phyloP scores from a whole-genome alignment of 2,797 vertebrate species.

The Sternotherus odoratus region DNA sequence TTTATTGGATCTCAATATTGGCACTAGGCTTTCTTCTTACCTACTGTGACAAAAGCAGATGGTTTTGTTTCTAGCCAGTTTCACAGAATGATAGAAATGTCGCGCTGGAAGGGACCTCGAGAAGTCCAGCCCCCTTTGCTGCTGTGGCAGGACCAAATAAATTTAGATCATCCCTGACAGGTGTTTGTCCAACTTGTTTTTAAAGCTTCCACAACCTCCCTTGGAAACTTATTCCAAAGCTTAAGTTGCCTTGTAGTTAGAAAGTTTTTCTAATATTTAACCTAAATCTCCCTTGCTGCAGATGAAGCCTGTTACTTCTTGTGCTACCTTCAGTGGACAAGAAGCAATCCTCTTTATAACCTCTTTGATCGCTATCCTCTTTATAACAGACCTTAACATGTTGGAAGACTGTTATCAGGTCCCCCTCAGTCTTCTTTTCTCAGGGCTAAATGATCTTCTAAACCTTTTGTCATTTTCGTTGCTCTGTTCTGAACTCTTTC shows the following conservation, averaged over 20 bases:
- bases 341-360: background rate
- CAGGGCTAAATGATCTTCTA: background rate
- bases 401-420: background rate
- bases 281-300: background rate
- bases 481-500: background rate
- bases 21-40: background rate
- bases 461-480: background rate
- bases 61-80: background rate
- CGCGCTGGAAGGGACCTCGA: background rate
- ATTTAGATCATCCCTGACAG: background rate
- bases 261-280: background rate
- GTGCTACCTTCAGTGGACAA: background rate
- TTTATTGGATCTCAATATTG: background rate
- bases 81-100: background rate
- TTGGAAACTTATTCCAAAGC: background rate
- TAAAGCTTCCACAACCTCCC: background rate
- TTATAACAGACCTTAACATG: background rate
- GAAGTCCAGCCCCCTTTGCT: background rate
- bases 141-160: background rate
- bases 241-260: background rate
- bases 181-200: background rate
- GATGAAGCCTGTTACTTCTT: background rate
- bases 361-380: background rate
- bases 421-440: background rate
- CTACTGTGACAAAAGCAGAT: background rate